Percentiles rank a stretch among this genome's conserved stretches.
Conservation (phyloP, 2,113 vertebrate genomes). For the Brachyhypopomus gauderio region DNA sequence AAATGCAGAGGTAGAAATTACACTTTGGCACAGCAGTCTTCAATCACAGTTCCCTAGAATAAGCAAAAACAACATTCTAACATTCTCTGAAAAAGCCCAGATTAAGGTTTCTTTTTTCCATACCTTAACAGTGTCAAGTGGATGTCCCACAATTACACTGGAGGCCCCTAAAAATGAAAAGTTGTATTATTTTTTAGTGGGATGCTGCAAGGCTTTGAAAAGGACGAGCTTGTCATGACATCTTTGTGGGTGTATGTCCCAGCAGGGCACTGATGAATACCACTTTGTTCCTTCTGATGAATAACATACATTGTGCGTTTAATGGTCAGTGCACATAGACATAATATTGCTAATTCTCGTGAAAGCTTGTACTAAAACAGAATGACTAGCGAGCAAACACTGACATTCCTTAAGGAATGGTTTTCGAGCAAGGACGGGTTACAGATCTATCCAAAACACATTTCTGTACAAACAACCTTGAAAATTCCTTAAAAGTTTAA, state of each 20-base stretch:
- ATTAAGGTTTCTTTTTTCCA: not conserved
- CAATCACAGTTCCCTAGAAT: not conserved
- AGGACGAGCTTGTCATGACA: slow-evolving; percentile 18
- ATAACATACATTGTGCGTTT: slow-evolving; percentile 42
- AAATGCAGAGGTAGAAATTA: slow-evolving; percentile 7
- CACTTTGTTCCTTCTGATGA: slow-evolving; percentile 31
- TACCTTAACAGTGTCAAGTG: slow-evolving; percentile 80
- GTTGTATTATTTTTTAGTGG: not conserved
- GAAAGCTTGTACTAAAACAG: not conserved
- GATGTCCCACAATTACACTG: slow-evolving; percentile 79
- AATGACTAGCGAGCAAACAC: not conserved
- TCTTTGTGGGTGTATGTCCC: slow-evolving; percentile 18
- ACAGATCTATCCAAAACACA: not conserved
- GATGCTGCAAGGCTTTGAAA: not conserved
- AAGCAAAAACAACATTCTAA: too few relatives aligned
- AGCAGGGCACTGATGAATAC: slow-evolving; percentile 15
- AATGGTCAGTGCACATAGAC: slow-evolving; percentile 29
- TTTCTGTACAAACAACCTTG: not conserved
- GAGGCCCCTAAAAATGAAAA: slow-evolving; percentile 67
- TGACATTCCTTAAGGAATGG: not conserved
- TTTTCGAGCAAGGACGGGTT: not conserved
- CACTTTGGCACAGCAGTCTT: not conserved
- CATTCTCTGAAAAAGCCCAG: too few relatives aligned
- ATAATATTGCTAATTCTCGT: not conserved
- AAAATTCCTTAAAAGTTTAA: not conserved